phyloP scores from a whole-genome alignment of 2,797 vertebrate genomes.

The Poliocrania exsul region DNA sequence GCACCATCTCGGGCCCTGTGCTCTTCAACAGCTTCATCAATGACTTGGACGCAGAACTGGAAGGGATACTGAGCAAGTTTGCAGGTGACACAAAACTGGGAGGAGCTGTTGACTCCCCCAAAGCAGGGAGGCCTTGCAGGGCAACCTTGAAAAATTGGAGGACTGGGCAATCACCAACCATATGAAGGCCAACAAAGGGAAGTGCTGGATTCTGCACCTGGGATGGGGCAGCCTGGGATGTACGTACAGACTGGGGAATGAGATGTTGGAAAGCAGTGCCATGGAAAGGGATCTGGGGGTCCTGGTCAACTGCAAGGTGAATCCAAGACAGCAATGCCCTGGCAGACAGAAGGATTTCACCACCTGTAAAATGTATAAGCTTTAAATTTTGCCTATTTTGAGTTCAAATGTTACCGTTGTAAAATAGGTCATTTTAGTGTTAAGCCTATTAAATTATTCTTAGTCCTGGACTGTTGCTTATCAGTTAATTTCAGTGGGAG shows the following conservation, averaged over 20 bases:
- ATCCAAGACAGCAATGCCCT: neutral
- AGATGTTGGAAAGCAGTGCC: neutral
- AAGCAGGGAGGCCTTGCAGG: neutral
- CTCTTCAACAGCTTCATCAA: neutral
- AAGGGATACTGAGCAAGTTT: neutral
- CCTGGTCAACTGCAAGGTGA: neutral
- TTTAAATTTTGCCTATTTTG: slow-evolving; percentile 37
- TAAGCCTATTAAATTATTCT: slow-evolving; percentile 1
- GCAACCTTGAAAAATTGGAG: neutral
- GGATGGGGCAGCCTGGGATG: neutral
- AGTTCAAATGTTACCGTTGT: slow-evolving; percentile 29
- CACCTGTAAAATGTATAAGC: neutral
- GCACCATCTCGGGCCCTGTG: neutral
- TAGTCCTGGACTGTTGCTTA: neutral
- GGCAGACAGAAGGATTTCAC: neutral
- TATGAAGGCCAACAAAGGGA: neutral
- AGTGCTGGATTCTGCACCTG: neutral
- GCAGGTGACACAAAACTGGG: neutral
- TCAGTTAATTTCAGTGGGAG: slow-evolving; percentile 11
- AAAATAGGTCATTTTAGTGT: slow-evolving; percentile 22
- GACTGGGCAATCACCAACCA: neutral
- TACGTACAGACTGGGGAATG: neutral
- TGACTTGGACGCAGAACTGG: neutral
- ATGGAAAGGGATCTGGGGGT: neutral
- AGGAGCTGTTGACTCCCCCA: neutral